Conservation (phyloP, 2,888 invertebrate genomes). For the Eristalis intricaria region DNA sequence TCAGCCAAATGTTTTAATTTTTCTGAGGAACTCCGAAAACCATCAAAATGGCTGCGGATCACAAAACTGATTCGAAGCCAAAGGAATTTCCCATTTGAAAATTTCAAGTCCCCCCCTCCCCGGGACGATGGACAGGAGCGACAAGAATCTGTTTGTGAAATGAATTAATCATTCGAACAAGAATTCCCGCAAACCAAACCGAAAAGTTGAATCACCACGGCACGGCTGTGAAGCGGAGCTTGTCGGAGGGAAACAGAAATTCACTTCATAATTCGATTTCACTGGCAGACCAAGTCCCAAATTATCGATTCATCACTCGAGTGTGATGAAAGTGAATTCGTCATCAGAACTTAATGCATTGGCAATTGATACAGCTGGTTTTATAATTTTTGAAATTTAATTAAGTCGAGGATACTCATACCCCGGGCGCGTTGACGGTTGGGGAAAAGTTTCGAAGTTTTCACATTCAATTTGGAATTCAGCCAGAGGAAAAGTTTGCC, state of each 20-base stretch:
- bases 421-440: background rate
- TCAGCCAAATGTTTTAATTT: background rate
- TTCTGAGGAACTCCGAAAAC: background rate
- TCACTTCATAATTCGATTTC: background rate
- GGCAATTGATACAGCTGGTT: conserved; percentile 26
- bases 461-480: background rate
- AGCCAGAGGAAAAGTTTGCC: background rate
- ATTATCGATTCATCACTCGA: background rate
- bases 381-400: background rate
- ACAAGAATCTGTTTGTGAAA: background rate
- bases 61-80: background rate
- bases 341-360: conserved; percentile 3
- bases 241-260: background rate
- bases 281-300: background rate
- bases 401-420: background rate
- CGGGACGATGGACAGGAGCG: background rate
- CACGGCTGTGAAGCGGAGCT: background rate
- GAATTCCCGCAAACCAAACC: background rate
- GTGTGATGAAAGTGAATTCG: background rate
- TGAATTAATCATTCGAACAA: background rate
- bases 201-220: background rate
- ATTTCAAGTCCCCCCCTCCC: background rate
- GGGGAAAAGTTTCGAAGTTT: background rate
- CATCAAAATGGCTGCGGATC: background rate
- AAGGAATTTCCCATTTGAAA: background rate